A percentile compares a stretch with the other conserved stretches of the same genome.
These are phyloP conservation scores for Meghimatium bilineatum DNA, from an alignment of 2,888 invertebrate species.

Conservation along the genomic window DNA sequence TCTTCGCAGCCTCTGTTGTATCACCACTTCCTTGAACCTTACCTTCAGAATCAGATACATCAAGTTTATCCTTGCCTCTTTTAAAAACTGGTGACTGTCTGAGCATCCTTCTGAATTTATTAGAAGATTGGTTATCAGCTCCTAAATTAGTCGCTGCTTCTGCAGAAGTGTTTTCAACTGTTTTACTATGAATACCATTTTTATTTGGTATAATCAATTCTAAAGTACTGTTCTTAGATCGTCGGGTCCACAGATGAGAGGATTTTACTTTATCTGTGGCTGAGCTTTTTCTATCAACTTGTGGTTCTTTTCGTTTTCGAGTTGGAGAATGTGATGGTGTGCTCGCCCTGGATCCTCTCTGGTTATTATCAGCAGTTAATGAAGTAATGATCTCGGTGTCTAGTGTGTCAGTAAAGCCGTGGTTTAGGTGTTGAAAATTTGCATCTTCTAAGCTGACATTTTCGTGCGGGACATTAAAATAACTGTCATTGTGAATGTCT, in stretches of 20 bases:
- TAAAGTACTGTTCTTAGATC: constrained; percentile 44
- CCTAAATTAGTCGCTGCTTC: background rate
- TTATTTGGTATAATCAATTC: constrained; percentile 45
- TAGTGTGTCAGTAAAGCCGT: constrained; percentile 6
- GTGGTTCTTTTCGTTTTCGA: constrained; percentile 14
- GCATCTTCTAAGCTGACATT: background rate
- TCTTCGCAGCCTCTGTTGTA: constrained; percentile 36
- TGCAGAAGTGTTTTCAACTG: constrained; percentile 4
- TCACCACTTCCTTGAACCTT: constrained; percentile 32
- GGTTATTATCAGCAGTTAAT: constrained; percentile 12
- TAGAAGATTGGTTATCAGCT: background rate
- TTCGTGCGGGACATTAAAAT: constrained; percentile 9
- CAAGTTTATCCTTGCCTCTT: constrained; percentile 15
- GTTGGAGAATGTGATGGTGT: constrained; percentile 14
- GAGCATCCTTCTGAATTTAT: constrained; percentile 4
- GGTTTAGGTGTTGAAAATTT: background rate
- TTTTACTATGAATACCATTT: constrained; percentile 7
- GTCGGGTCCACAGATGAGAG: constrained; percentile 44
- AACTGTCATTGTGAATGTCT: constrained; percentile 34
- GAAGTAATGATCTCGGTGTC: constrained; percentile 41
- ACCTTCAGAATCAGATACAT: background rate
- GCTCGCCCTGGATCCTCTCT: background rate
- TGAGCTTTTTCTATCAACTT: background rate
- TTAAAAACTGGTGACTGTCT: background rate
- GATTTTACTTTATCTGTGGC: constrained; percentile 18